phyloP scores from a whole-genome alignment of 2,113 vertebrate species.

The Bagarius yarrelli region DNA sequence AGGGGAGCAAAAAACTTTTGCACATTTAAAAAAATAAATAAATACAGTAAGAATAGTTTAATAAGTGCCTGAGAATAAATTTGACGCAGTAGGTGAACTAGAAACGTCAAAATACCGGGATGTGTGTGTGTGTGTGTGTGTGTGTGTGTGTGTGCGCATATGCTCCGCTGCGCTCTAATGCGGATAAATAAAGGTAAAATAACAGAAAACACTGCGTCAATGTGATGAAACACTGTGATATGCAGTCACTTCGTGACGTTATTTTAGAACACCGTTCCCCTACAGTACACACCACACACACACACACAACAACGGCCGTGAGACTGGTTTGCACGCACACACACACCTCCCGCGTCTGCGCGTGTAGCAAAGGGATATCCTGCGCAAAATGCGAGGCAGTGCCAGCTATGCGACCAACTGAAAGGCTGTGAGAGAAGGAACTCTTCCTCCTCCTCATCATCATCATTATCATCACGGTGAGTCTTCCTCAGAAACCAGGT shows the following conservation, averaged over 20 bases:
- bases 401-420: slow-evolving; percentile 2
- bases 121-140: slow-evolving; percentile 5
- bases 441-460: too few species aligned
- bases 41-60: too few species aligned
- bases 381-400: not conserved
- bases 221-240: not conserved
- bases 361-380: slow-evolving; percentile 1
- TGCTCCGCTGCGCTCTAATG: not conserved
- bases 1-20: not conserved
- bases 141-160: not conserved
- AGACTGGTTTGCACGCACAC: not conserved
- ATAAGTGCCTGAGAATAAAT: not conserved
- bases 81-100: not conserved
- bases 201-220: not conserved
- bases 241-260: not conserved
- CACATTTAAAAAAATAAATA: too few species aligned
- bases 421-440: not conserved
- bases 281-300: not conserved
- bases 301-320: not conserved
- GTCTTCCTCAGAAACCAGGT: not conserved
- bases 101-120: not conserved
- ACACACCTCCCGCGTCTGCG: not conserved
- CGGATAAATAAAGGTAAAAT: not conserved
- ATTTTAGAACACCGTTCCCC: not conserved
- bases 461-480: slow-evolving; percentile 7